phyloP scores from a whole-genome alignment of 2,113 vertebrate genomes.

The Neopipo cinnamomea region DNA sequence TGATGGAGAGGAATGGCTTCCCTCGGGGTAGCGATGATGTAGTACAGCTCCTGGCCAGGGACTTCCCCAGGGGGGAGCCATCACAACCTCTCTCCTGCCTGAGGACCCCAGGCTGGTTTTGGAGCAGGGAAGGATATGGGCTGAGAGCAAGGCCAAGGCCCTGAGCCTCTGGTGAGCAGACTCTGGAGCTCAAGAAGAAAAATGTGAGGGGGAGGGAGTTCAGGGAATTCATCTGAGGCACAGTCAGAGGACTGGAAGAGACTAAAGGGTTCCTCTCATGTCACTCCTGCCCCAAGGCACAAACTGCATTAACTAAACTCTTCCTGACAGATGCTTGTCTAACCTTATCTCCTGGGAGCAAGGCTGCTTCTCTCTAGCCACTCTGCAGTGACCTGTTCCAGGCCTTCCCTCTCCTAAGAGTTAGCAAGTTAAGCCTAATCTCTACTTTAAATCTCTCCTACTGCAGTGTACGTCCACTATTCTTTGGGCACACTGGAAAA shows the following conservation, averaged over 20 bases:
- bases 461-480: neutral
- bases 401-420: neutral
- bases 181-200: neutral
- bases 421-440: neutral
- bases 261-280: neutral
- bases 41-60: neutral
- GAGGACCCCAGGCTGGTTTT: neutral
- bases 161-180: neutral
- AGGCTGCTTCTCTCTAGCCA: neutral
- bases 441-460: neutral
- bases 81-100: neutral
- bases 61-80: neutral
- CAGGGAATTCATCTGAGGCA: rapidly evolving
- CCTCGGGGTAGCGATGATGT: no score
- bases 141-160: neutral
- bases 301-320: neutral
- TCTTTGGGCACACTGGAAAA: neutral
- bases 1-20: neutral
- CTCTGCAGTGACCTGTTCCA: neutral
- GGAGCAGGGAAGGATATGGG: neutral
- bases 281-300: neutral
- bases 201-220: neutral
- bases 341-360: neutral
- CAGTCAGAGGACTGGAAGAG: neutral
- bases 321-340: neutral